phyloP scores from a whole-genome alignment of 2,113 vertebrate genomes.

The Ptychochromis oligacanthus region DNA sequence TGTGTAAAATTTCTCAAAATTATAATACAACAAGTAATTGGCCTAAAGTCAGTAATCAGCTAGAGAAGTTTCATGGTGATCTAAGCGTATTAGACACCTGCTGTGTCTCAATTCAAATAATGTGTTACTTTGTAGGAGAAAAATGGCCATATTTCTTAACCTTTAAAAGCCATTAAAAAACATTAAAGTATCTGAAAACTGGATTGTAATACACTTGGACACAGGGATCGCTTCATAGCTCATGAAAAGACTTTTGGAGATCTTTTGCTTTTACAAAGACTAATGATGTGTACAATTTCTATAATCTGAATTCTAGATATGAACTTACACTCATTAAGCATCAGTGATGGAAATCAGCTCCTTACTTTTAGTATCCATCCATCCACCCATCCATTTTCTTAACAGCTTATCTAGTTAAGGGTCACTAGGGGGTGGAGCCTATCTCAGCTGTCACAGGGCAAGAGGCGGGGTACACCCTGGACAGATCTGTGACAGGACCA shows the following conservation, averaged over 20 bases:
- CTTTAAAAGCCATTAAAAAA: neutral
- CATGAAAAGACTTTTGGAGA: neutral
- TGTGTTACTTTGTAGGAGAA: neutral
- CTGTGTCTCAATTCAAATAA: neutral
- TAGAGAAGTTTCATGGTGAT: no score
- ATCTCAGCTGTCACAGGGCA: neutral
- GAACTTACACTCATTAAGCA: neutral
- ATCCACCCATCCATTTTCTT: neutral
- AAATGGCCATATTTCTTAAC: neutral
- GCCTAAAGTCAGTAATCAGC: no score
- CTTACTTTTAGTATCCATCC: no score
- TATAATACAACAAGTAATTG: no score
- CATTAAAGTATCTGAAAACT: neutral
- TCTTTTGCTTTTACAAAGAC: neutral
- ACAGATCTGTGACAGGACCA: neutral
- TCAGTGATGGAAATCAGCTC: neutral
- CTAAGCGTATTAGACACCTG: neutral
- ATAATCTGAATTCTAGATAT: neutral
- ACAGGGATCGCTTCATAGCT: neutral
- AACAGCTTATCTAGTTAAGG: neutral
- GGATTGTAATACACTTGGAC: neutral
- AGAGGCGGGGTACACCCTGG: neutral
- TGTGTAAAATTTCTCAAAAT: no score
- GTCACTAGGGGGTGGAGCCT: neutral
- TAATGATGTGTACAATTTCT: neutral